Conservation (phyloP, 2,888 invertebrate genomes). For the Lobophora halterata region DNA sequence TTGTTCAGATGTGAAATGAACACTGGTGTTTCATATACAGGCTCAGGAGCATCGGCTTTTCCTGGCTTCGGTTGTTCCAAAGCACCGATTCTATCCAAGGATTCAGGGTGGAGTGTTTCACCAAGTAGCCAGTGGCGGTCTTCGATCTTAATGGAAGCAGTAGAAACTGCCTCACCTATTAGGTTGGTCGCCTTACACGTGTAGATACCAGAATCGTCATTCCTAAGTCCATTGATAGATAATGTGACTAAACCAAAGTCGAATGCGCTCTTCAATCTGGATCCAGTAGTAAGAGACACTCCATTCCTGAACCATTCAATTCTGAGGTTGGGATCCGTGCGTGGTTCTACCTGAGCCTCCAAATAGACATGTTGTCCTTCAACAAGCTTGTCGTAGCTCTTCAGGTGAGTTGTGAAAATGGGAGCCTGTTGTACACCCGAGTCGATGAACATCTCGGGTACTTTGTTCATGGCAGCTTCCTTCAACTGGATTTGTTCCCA, state of each 20-base stretch:
- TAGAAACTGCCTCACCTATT: constrained; percentile 96
- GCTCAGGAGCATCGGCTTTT: constrained; percentile 86
- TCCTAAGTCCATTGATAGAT: constrained; percentile 91
- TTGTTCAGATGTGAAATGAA: constrained; percentile 96
- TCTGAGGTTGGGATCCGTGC: constrained; percentile 92
- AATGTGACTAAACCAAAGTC: constrained; percentile 98
- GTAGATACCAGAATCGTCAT: constrained; percentile 96
- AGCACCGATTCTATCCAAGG: constrained; percentile 91
- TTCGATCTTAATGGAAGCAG: constrained; percentile 93
- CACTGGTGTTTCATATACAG: constrained; percentile 90
- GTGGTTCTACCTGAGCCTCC: constrained; percentile 95
- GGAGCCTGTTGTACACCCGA: constrained; percentile 94
- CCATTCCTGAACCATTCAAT: constrained; percentile 97
- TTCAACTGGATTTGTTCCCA: constrained; percentile 95
- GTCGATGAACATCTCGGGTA: constrained; percentile 93
- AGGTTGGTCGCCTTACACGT: constrained; percentile 96
- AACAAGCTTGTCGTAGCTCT: constrained; percentile 89
- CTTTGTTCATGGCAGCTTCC: constrained; percentile 95
- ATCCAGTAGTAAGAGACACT: constrained; percentile 90
- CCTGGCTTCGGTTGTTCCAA: constrained; percentile 89
- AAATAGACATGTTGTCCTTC: constrained; percentile 93
- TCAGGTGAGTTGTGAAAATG: constrained; percentile 95
- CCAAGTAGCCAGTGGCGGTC: constrained; percentile 93
- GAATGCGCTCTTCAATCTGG: constrained; percentile 95
- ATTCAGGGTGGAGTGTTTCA: constrained; percentile 93